Base-by-base conservation (phyloP, 2,113 vertebrate genomes). In the Choloepus hoffmanni region DNA sequence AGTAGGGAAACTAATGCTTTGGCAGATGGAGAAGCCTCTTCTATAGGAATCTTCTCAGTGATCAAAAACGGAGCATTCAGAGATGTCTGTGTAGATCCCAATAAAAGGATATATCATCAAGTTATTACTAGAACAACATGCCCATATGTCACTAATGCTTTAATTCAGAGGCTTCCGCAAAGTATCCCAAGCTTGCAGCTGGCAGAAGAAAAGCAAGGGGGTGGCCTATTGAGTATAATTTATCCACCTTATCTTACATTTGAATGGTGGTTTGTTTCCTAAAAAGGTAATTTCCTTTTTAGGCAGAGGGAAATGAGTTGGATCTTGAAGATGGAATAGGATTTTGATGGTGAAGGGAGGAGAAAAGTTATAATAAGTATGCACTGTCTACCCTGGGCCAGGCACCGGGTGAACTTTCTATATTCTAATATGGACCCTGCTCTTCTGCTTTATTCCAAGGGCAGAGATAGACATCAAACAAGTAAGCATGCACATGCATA, bases 1-100 rank as follows among this genome's bases (percentile, higher is more conserved):
- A 4, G 6, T 58, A 18, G 65, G 48, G 18, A 73, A 86, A 72
- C 15, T 12, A 62, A 30, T 83, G 24, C 23, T 85, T 65, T 60
- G 60, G 43, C 48, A 85, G 62, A 45, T 33, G 28, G 28, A 21
- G 23, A 84, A 53, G 5, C 3, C 19, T 45, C 28, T 90, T 85
- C 40, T 53, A 70, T 0, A 65, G 7, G 11, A 0, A 2, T 94
- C 40, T 36, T 92, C 85, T 94, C 89, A 78, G 40, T 96, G 45
- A 50, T 72, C 40, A 73, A 43, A 78, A 50, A 53, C 84, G 74
- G 83, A 55, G 21, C 79, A 97, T 60, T 55, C 65, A 87, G 81
- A 72, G 55, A 94, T 50, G 8, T 97, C 97, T 97, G 26, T 96
- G 40, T 84, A 94, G 83, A 92, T 93, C 85, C 19, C 95, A 60